Evolutionary conservation across 2,797 vertebrate species (phyloP).

Genomic region (Tragopan temminckii): DNA sequence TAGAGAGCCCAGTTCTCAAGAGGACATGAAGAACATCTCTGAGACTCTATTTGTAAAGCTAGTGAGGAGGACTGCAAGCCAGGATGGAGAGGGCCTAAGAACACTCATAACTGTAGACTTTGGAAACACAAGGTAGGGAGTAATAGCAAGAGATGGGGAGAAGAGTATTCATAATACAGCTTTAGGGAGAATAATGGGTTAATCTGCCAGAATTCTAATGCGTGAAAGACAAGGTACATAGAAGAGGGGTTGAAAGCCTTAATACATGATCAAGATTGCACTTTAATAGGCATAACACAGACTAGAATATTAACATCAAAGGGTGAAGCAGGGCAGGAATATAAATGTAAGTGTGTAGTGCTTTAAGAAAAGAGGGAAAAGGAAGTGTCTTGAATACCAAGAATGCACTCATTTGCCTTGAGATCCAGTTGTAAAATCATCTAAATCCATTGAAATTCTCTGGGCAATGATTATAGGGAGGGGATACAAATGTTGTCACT

Average conservation of each 20-base stretch:
- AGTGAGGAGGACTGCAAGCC: neutral
- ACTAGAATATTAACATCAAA: neutral
- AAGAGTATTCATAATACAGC: neutral
- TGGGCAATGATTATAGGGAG: neutral
- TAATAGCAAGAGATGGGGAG: neutral
- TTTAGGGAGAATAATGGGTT: neutral
- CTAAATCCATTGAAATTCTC: neutral
- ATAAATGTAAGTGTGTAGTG: neutral
- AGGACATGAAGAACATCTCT: neutral
- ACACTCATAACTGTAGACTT: neutral
- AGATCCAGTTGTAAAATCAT: neutral
- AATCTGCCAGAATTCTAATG: neutral
- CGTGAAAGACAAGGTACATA: neutral
- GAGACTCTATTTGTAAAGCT: neutral
- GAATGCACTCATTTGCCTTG: accelerated
- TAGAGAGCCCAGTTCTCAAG: neutral
- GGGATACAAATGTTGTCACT: neutral
- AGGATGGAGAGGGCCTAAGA: neutral
- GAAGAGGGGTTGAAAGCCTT: neutral
- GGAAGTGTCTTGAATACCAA: neutral
- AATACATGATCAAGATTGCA: neutral
- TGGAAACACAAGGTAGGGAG: neutral
- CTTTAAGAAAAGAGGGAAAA: neutral
- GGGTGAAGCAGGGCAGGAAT: neutral
- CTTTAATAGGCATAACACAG: neutral